Conservation (phyloP, 2,797 vertebrate genomes). For the Sebastes taczanowskii region DNA sequence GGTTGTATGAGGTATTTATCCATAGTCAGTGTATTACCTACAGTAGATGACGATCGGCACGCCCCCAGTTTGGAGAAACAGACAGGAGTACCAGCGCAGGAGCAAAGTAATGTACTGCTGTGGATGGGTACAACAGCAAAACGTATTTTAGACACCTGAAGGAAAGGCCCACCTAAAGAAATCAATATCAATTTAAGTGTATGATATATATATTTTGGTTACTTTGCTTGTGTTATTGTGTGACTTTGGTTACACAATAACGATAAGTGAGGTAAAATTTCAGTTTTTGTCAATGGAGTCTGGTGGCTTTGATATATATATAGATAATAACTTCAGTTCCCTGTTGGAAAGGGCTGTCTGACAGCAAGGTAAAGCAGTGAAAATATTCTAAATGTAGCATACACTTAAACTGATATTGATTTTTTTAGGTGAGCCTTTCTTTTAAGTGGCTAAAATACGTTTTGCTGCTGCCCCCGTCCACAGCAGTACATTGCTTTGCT, state of each 20-base stretch:
- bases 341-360: background rate
- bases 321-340: background rate
- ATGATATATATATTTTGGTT: rapidly evolving
- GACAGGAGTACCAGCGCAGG: background rate
- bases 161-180: background rate
- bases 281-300: background rate
- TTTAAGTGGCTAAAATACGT: rapidly evolving
- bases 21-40: background rate
- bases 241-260: too few species aligned
- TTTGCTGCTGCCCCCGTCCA: too few species aligned
- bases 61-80: background rate
- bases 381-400: background rate
- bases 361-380: background rate
- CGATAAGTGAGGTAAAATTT: background rate
- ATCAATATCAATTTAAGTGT: background rate
- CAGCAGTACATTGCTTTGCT: too few species aligned
- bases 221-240: background rate
- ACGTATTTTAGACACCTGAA: rapidly evolving
- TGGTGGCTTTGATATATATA: background rate
- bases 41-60: background rate
- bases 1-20: background rate
- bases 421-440: too few species aligned
- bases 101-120: background rate
- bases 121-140: background rate
- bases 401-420: too few species aligned